Base-by-base conservation (phyloP, 2,797 vertebrate genomes). In the Chaetodon trifasciatus region DNA sequence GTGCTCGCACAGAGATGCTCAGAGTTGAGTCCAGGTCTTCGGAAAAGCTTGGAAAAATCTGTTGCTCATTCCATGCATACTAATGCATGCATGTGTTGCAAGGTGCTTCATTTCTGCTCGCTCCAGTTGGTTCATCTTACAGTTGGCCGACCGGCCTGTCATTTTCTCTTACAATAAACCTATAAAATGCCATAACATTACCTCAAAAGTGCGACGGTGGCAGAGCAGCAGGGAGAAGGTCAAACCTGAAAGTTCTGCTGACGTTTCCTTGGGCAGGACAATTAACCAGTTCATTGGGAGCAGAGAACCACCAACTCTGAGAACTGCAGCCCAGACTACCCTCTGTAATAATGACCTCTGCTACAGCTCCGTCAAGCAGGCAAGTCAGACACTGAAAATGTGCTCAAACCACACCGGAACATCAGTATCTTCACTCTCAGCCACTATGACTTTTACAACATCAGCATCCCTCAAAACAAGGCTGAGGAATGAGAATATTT, bases 11-110 rank as follows among this genome's bases (percentile, higher is more conserved):
- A 55, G 42, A 81, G 76, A 77, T 37, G 52, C 78, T 74, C 58
- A 37, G 65, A 85, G 74, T 74, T 79, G 72, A 81, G 63, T 66
- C 68, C 70, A 50, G 50, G 78, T 89, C 76, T 24, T 63, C 67
- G 3, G 78, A 73, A 72, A 81, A 90, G 56, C 67, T 70, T 42
- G 42, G 19, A 49, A 56, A 80, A 77, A 64, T 71, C 56, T 39
- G 75, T 81, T 61, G 73, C 63, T 79, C 75, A 58, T 81, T 85
- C 81, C 61, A 81, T 90, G 85, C 87, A 93, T 90, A 88, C 88
- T 86, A 90, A 92, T 83, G 79, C 56, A 73, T 40, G 77, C 63
- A 77, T 76, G 72, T 79, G 81, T 86, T 78, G 70, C 81, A 55
- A 67, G 76, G 80, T 61, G 79, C 76, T 82, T 80, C 70, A 44